Evolutionary conservation across 2,888 invertebrate genomes (phyloP), one percentile per base, ranked within the genome.

Genomic region (Tridacna crocea): DNA sequence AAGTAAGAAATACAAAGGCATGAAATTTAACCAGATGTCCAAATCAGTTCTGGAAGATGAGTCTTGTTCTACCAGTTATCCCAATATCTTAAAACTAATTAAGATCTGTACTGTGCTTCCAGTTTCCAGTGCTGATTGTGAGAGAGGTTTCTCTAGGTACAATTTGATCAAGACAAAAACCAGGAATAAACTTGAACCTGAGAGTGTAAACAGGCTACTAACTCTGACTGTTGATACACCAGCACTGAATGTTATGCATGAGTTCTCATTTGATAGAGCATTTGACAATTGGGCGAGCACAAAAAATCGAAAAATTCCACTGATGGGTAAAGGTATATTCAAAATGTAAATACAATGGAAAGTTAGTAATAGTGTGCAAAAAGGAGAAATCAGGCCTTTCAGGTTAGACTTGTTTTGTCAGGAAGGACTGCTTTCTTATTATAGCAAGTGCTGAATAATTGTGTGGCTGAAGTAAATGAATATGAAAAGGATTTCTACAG

Each of bases 91-190:
- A 17, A 27, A 70, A 27, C 26, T 77, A 2, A 27, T 58, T 6
- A 70, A 77, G 60, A 24, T 68, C n/a, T 68, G 19, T 58, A 15
- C 70, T 13, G 17, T 70, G 0, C n/a, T 77, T 1, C 77, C 77
- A 58, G 68, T 70, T 17, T 77, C 77, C 13, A 77, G 27, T 68
- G 77, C 77, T 36, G 77, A 77, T 51, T 77, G 77, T 58, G 77
- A 77, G 51, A 46, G 68, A 22, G 77, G 77, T 4, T 77, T 77
- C 26, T 70, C 58, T 12, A 66, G 46, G 58, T 58, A 77, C 46
- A 77, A 70, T 26, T 46, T 77, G 17, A 70, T 77, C 47, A 68
- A 68, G 70, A 77, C 77, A 4, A 77, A 68, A 70, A 55, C 19
- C 0, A 51, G 77, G 24, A 77, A 77, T 55, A 65, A 66, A 48